Base-by-base conservation (phyloP, 2,113 vertebrate species). In the Nyctereutes procyonoides region DNA sequence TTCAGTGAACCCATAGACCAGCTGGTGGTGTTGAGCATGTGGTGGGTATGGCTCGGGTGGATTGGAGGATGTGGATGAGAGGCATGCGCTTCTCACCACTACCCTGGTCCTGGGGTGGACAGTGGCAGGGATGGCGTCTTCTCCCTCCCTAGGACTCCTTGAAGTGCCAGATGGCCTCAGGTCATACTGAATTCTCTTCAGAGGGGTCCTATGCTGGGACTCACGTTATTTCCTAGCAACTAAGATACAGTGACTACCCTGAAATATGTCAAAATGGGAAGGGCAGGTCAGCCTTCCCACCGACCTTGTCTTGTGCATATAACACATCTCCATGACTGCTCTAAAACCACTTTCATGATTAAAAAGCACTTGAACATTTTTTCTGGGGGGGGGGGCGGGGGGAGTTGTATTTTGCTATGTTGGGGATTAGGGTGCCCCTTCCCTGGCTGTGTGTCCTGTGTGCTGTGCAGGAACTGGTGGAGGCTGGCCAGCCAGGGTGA, bases 11-110 rank as follows among this genome's bases (percentile, higher is more conserved):
- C 17, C 28, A 2, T 19, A 4, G 28, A 3, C 13, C 28, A 7
- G 71, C 58, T 1, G 0, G 17, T 2, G 20, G 20, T 13, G n/a
- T 3, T 35, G 9, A 3, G 20, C 0, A 3, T 19, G 55, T 24
- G 55, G 55, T 24, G 55, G 30, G 30, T 2, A 0, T 0, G 0
- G 55, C 28, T 17, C 0, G 2, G 19, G 16, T 12, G 19, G 8
- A 0, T 0, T 51, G 58, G n/a, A 38, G 35, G 2, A 9, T 8
- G 4, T 19, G 83, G 67, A 0, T 16, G 48, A 8, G 32, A 2
- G 1, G 5, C 4, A 22, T 0, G 1, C 1, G 26, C 22, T 8
- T 58, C 35, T 73, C 32, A 30, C 6, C 69, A 2, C 0, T 1
- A 2, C 10, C 0, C 17, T 12, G 48, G 30, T 5, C 51, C 2